Evolutionary conservation across 2,888 invertebrate genomes (phyloP), one percentile per base, ranked within the genome.

Genomic region (Amblyteles armatorius): DNA sequence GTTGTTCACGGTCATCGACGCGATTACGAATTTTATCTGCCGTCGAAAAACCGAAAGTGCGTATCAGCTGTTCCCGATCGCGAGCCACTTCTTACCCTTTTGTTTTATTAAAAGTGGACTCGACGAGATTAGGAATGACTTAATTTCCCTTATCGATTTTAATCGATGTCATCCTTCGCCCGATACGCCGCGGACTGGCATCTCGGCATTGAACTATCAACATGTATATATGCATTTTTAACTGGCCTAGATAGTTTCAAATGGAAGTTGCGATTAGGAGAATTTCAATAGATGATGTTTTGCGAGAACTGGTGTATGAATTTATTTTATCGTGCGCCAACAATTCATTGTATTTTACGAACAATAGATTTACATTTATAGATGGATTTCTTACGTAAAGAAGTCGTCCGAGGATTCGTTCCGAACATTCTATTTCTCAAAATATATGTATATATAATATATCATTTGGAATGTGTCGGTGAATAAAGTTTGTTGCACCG

Each of bases 381-480:
- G 48, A 19, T 60, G 60, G 73, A 74, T 33, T 40, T 40, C 11
- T 63, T 63, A 63, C 74, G 60, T 52, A 22, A 65, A 76, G 16
- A 50, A 65, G 29, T 50, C n/a, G 33, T 65, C 26, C 11, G n/a
- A 74, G 67, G 29, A 48, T 57, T 68, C 22, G 19, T 68, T 11
- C 7, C 55, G 33, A 68, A 57, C 48, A 73, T 74, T 74, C 57
- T 29, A 68, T 60, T 74, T 44, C 68, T 50, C 57, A 81, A 68
- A 83, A 71, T 77, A 71, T 73, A 55, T 72, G 6, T 50, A 50
- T 69, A 29, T 36, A 22, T 69, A 26, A 26, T 69, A 60, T 44
- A 4, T 74, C 60, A 74, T 78, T 73, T 79, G 78, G 78, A 68
- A 68, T 78, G 48, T 83, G 11, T 33, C 57, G 50, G 48, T 71